Evolutionary conservation across 2,113 vertebrate species (phyloP), one percentile per base, ranked within the genome.

Genomic region (Nerophis lumbriciformis): DNA sequence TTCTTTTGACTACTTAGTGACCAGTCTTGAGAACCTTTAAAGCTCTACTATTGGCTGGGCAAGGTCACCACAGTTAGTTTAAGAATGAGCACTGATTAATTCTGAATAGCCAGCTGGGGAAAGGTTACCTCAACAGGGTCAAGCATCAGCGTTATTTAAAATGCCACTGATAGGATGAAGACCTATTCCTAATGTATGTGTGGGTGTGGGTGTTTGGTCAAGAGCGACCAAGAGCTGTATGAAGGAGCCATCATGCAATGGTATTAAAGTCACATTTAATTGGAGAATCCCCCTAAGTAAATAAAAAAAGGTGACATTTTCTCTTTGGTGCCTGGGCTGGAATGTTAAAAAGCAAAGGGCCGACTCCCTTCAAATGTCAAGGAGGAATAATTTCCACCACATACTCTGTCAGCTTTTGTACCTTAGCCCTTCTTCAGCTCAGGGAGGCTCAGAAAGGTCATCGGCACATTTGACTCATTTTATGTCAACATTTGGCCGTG

Each of bases 271-370:
- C 87, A 82, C 75, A 77, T 88, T 87, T 90, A 90, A 90, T 90
- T 89, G 82, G 76, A 72, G 77, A 80, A 89, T 89, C 88, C 87
- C 87, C 86, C 52, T 59, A 85, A 88, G 87, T 88, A 90, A 90
- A 89, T 88, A 89, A 88, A 89, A 87, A 87, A 85, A 87, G 80
- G 84, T 88, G 88, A 88, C 87, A 89, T 89, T 90, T 89, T 85
- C 80, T 83, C 79, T 77, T 81, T 75, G 72, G 80, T 76, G 83
- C 47, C 75, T 71, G 77, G 80, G 67, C 83, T 64, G 71, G 88
- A 88, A 90, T 90, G 74, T 69, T 88, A 85, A 90, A 88, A 87
- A 80, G 72, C 53, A 36, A 61, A 53, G 49, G 69, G 71, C 73
- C 9, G 58, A 78, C 77, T 82, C 79, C 76, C 64, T 73, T 59